Evolutionary conservation across 2,113 vertebrate species (phyloP).

Genomic region (Lycaon pictus): DNA sequence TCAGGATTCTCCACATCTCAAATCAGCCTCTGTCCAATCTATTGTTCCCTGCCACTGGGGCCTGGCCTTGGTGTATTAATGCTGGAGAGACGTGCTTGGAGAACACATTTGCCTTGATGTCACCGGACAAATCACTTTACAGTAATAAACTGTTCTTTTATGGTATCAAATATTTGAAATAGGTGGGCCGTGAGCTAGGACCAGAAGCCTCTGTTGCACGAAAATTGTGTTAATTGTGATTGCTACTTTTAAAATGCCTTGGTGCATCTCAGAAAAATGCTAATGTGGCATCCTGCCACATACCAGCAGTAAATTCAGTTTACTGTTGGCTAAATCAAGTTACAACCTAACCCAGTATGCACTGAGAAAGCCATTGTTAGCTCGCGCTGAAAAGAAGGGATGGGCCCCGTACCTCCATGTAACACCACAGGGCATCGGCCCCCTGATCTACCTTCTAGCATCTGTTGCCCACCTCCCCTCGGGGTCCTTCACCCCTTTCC

Average conservation of each 20-base stretch:
- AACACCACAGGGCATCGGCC: not conserved
- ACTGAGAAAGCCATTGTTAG: not conserved
- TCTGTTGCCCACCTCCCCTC: not conserved
- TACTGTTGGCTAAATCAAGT: not conserved
- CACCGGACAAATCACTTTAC: not conserved
- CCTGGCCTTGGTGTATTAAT: not conserved
- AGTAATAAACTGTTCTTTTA: constrained; percentile 21
- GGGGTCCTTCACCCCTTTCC: not conserved
- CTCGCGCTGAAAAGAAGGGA: not conserved
- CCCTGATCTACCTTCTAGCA: not conserved
- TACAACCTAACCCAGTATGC: not conserved
- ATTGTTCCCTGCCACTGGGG: not conserved
- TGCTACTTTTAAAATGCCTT: constrained; percentile 48
- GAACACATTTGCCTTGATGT: not conserved
- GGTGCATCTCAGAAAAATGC: constrained; percentile 49
- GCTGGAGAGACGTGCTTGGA: not conserved
- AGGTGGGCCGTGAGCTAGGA: not conserved
- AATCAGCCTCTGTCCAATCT: not conserved
- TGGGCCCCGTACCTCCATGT: not conserved
- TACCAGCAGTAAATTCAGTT: constrained; percentile 43
- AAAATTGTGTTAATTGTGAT: constrained; percentile 10
- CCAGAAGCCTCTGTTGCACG: constrained; percentile 49
- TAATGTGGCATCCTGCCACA: constrained; percentile 13
- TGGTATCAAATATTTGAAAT: constrained; percentile 48
- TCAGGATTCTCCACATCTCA: not conserved